phyloP scores from a whole-genome alignment of 2,797 vertebrate species.

The Neopelma chrysocephalum region DNA sequence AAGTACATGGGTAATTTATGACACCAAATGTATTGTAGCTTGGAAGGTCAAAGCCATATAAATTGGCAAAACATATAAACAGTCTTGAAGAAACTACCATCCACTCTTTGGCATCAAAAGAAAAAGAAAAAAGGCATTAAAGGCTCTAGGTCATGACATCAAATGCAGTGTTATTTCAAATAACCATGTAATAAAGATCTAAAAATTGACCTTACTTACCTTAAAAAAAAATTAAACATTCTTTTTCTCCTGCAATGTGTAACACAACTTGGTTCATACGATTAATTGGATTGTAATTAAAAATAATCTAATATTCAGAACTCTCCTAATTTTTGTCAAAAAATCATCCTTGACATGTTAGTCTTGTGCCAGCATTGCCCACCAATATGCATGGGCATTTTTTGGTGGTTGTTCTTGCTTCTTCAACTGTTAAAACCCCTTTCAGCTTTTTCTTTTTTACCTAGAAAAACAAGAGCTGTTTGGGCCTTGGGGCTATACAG shows the following conservation, averaged over 20 bases:
- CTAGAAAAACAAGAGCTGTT: fast-evolving
- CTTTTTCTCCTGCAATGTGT: background rate
- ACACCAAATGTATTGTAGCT: background rate
- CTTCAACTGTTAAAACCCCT: background rate
- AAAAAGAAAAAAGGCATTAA: background rate
- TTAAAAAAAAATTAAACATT: background rate
- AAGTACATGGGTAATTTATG: background rate
- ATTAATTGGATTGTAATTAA: background rate
- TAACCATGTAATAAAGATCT: background rate
- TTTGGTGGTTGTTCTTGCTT: background rate
- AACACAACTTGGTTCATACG: background rate
- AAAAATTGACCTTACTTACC: background rate
- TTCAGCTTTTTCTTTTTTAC: background rate
- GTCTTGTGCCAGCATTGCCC: background rate
- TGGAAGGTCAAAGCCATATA: conserved; percentile 14
- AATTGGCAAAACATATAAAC: background rate
- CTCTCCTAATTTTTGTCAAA: background rate
- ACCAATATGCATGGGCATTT: background rate
- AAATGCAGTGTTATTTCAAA: background rate
- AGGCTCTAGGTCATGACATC: background rate
- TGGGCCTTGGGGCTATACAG: background rate
- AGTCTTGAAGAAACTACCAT: background rate
- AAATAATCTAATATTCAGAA: background rate
- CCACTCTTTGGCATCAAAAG: background rate
- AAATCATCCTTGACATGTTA: background rate